Percentiles rank a stretch among this genome's conserved stretches.
phyloP scores from a whole-genome alignment of 2,113 vertebrate genomes.

The Chunga burmeisteri region DNA sequence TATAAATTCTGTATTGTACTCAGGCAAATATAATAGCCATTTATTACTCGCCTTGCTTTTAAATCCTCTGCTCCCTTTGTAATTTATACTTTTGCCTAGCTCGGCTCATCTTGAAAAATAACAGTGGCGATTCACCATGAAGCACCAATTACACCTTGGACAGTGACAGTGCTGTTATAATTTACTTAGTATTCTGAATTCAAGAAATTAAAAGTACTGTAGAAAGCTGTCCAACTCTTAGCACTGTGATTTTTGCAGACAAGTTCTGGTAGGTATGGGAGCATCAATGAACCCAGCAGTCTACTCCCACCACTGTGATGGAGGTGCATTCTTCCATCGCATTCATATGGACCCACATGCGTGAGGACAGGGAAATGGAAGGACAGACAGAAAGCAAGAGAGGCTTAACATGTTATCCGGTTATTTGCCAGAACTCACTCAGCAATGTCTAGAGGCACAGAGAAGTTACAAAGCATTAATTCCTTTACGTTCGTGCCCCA shows the following conservation, averaged over 20 bases:
- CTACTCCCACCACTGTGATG: neutral
- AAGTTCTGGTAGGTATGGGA: neutral
- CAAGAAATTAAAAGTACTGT: neutral
- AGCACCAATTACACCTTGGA: neutral
- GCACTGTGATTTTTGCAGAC: neutral
- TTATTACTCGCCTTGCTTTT: constrained; percentile 27
- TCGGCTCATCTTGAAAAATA: neutral
- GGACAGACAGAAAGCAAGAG: neutral
- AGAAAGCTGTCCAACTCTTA: neutral
- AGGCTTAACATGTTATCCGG: neutral
- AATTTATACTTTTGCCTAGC: constrained; percentile 14
- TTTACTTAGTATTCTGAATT: neutral
- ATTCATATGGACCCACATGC: neutral
- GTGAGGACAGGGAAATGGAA: neutral
- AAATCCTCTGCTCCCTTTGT: neutral
- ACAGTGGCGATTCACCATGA: neutral
- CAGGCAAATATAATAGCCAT: constrained; percentile 6
- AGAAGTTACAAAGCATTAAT: neutral
- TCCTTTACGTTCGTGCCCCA: neutral
- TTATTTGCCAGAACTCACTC: neutral
- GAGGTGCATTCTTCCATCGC: rapidly evolving
- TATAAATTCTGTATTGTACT: constrained; percentile 44
- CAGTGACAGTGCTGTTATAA: neutral
- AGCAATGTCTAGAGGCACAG: rapidly evolving
- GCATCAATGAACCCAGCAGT: neutral